A percentile compares a stretch with the other conserved stretches of the same genome.
phyloP scores from a whole-genome alignment of 2,888 invertebrate species.

The Thysanoteuthis rhombus region DNA sequence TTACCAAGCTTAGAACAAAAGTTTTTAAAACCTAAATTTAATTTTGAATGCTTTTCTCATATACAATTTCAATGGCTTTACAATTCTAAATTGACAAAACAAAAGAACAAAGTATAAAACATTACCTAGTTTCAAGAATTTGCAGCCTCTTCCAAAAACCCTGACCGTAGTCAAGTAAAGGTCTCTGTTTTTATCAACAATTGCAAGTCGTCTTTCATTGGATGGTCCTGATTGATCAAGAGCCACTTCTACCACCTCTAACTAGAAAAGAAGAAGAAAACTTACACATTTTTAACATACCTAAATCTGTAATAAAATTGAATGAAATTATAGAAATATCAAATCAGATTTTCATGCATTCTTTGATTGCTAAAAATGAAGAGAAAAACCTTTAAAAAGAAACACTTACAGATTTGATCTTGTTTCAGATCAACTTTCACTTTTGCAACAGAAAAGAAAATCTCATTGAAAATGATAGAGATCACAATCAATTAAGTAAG shows the following conservation, averaged over 20 bases:
- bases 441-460: too few relatives aligned
- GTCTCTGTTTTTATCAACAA: constrained; percentile 90
- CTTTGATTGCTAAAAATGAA: background rate
- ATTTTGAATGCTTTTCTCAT: background rate
- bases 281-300: background rate
- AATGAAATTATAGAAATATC: background rate
- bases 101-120: background rate
- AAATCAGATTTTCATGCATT: background rate
- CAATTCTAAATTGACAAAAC: background rate
- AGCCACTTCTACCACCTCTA: constrained; percentile 83
- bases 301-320: background rate
- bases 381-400: background rate
- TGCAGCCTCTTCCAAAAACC: constrained; percentile 74
- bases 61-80: background rate
- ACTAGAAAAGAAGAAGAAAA: constrained; percentile 61
- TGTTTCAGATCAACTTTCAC: background rate
- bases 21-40: background rate
- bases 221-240: constrained; percentile 85
- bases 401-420: background rate
- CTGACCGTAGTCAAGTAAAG: constrained; percentile 80
- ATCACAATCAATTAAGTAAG: too few relatives aligned
- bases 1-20: background rate
- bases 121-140: constrained; percentile 80
- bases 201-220: constrained; percentile 83
- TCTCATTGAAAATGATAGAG: too few relatives aligned